Base-by-base conservation (phyloP, 2,797 vertebrate genomes). In the Oceanodroma leucorhoa region DNA sequence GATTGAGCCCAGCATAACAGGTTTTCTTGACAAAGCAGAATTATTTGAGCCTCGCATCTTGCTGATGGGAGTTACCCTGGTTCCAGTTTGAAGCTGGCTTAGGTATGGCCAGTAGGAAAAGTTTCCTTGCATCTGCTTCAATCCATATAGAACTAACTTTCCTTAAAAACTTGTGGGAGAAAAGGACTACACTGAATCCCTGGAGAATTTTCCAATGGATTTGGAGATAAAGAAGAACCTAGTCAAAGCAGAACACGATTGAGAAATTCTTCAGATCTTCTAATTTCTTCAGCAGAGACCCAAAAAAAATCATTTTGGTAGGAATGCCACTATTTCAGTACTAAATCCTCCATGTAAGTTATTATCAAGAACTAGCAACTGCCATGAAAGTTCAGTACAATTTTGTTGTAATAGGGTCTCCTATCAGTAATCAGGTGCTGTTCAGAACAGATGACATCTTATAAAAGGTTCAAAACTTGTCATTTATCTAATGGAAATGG, bases 1-100 rank as follows among this genome's bases (percentile, higher is more conserved):
- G 66, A 43, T 2, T 3, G 29, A 58, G 51, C 15, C 18, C 26
- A 58, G n/a, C 0, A 2, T 1, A 36, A 45, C 4, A 40, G 10
- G 11, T 55, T 51, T 21, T 36, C 41, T 57, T 24, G 41, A 57
- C 7, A 71, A 61, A 81, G 30, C 20, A 43, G 41, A 64, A 45
- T 45, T 60, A 40, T 53, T 23, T 30, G 14, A 83, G 71, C 11
- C 10, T 12, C 43, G 50, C 16, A 38, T 20, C 50, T 48, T 57
- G n/a, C 50, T 54, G 57, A 18, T 13, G 10, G 5, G 32, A 30
- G 22, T 38, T 34, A 26, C 8, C 5, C 4, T 5, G 10, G 22
- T 19, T 77, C 15, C 53, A 18, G n/a, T n/a, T 22, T 36, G 61
- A 69, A 71, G 57, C 3, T 2, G 30, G 8, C 17, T 32, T 6